A percentile compares a stretch with the other conserved stretches of the same genome.
phyloP scores from a whole-genome alignment of 2,797 vertebrate species.

The Acrossocheilus fasciatus region DNA sequence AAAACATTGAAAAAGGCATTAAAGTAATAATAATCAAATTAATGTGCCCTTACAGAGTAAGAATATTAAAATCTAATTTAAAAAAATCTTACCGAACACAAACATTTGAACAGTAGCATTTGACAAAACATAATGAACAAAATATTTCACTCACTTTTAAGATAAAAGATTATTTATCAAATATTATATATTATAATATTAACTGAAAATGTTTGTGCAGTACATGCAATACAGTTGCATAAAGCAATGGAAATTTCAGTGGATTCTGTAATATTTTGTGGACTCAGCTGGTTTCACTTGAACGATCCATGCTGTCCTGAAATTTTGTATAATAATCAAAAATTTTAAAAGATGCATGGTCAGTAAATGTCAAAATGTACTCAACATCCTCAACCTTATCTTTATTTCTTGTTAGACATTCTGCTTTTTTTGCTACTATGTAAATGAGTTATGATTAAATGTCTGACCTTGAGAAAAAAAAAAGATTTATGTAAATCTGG shows the following conservation, averaged over 20 bases:
- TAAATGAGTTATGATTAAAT: constrained; percentile 5
- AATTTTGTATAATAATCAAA: neutral
- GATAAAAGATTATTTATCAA: neutral
- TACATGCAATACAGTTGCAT: too few relatives aligned
- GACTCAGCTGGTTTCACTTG: neutral
- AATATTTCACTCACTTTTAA: neutral
- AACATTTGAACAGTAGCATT: neutral
- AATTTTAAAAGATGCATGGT: neutral
- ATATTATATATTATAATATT: neutral
- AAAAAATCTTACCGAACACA: neutral
- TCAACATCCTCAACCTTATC: neutral
- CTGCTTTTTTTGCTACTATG: neutral
- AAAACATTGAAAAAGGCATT: neutral
- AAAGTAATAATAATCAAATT: neutral
- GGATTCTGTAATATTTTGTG: neutral
- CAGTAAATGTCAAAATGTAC: neutral
- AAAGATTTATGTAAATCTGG: neutral
- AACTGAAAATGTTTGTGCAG: neutral
- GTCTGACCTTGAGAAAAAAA: neutral
- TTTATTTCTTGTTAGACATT: neutral
- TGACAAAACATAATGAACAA: neutral
- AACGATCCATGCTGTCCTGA: neutral
- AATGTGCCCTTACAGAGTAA: neutral
- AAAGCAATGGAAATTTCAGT: neutral
- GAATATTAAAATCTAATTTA: too few relatives aligned